Base-by-base conservation (phyloP, 2,113 vertebrate species). In the Zosterops japonicus region DNA sequence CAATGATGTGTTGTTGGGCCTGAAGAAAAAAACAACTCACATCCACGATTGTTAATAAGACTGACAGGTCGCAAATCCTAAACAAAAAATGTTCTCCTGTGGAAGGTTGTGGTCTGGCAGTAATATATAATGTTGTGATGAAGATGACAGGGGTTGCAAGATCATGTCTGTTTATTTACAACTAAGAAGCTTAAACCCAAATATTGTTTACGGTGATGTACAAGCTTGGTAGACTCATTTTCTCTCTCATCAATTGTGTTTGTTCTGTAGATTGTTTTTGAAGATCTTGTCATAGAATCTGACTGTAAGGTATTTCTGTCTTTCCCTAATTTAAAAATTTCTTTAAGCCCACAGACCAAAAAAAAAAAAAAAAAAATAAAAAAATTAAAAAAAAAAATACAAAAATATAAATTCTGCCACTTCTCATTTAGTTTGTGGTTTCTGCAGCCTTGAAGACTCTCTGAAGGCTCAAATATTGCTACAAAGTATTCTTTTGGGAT, bases 141-240 rank as follows among this genome's bases (percentile, higher is more conserved):
- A 93, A 77, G 44, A 60, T 91, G 91, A 81, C 84, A 96, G 75
- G 49, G 64, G 13, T 60, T 86, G 60, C 10, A 78, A 86, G 68
- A 83, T 90, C 47, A 86, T 28, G 49, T 71, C 49, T 14, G 4
- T 47, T 95, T 88, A 75, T 95, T 94, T 94, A 90, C 60, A 92
- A 5, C 29, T 41, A 42, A 79, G 50, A 39, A 74, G 64, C 71
- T 88, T 90, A 77, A 95, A 94, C 35, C 5, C 21, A 81, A 86
- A 42, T 12, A 55, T 29, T 76, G 28, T 90, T 94, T 88, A 60
- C 15, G 5, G 39, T 72, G 36, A 85, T 60, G 47, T 47, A 78
- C 35, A 70, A 61, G 12, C 21, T 59, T 64, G 16, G 18, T 72
- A 70, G 55, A 59, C 35, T 89, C 12, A 68, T 77, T 85, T 92